These are phyloP conservation scores for Drosophila pectinifera DNA, from an alignment of 1,140 invertebrate genomes.

Conservation along the genomic window DNA sequence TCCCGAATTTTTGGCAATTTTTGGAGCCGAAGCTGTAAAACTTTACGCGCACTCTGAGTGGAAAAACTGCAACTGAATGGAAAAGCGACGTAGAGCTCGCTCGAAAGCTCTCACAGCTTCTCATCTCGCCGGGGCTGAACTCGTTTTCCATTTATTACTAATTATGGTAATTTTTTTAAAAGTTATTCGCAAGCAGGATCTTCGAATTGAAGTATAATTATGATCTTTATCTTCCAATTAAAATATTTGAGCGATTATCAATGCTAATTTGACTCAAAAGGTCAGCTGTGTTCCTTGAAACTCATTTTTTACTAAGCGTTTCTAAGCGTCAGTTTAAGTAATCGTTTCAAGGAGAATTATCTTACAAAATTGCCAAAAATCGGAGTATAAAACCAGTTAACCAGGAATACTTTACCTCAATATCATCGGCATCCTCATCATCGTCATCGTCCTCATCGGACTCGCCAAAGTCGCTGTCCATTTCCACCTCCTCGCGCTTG, in stretches of 20 bases:
- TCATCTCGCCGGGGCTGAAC: slow-evolving; percentile 22
- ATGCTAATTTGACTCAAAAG: too few species aligned
- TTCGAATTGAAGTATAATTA: neutral
- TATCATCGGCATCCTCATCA: slow-evolving; percentile 87
- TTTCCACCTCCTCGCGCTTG: slow-evolving; percentile 86
- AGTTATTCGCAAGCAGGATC: neutral
- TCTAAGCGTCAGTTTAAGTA: too few species aligned
- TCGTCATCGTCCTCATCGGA: slow-evolving; percentile 79
- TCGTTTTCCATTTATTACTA: slow-evolving; percentile 53
- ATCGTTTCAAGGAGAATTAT: too few species aligned
- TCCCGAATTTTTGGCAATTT: slow-evolving; percentile 30
- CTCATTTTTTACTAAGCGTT: too few species aligned
- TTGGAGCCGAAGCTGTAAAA: slow-evolving; percentile 2
- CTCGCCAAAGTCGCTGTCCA: slow-evolving; percentile 89
- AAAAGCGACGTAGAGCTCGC: slow-evolving; percentile 17
- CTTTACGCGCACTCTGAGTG: slow-evolving; percentile 28
- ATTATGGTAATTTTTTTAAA: slow-evolving; percentile 62
- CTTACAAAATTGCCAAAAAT: slow-evolving; percentile 40
- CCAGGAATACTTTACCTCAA: slow-evolving; percentile 87
- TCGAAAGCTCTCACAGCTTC: slow-evolving; percentile 32
- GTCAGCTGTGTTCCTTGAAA: too few species aligned
- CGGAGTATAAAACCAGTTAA: neutral
- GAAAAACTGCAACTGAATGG: slow-evolving; percentile 39
- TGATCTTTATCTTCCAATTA: neutral
- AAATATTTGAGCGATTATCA: neutral